Evolutionary conservation across 2,797 vertebrate species (phyloP).

Genomic region (Lateolabrax maculatus): DNA sequence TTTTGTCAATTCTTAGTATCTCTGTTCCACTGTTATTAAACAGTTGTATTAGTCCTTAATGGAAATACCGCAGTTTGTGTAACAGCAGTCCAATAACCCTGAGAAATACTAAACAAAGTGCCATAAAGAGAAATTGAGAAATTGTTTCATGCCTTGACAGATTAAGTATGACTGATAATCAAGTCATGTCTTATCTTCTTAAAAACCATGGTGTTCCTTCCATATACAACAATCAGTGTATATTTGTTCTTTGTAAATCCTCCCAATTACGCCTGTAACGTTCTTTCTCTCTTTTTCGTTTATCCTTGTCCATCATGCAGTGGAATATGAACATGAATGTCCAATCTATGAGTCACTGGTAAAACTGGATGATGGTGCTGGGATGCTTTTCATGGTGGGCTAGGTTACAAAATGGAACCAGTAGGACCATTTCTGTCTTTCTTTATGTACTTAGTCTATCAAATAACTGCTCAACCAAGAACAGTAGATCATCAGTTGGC

Average conservation of each 20-base stretch:
- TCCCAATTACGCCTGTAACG: neutral
- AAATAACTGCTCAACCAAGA: neutral
- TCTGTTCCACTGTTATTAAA: slow-evolving; percentile 61
- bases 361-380: slow-evolving; percentile 19
- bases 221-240: neutral
- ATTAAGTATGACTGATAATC: slow-evolving; percentile 26
- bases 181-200: slow-evolving; percentile 12
- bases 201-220: neutral
- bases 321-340: neutral
- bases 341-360: neutral
- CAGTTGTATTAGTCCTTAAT: slow-evolving; percentile 61
- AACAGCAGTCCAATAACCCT: slow-evolving; percentile 57
- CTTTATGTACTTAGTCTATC: neutral
- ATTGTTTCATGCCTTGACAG: slow-evolving; percentile 25
- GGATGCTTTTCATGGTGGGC: neutral
- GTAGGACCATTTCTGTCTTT: neutral
- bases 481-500: neutral
- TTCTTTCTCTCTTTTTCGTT: neutral
- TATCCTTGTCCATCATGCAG: neutral
- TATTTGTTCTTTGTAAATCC: slow-evolving; percentile 12
- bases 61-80: slow-evolving; percentile 63
- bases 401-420: neutral
- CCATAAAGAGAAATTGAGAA: slow-evolving; percentile 18
- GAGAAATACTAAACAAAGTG: slow-evolving; percentile 1
- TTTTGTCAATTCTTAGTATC: slow-evolving; percentile 63